Percentiles rank a stretch among this genome's conserved stretches.
These are phyloP conservation scores for Kryptolebias marmoratus DNA, from an alignment of 2,113 vertebrate species.

Conservation along the genomic window DNA sequence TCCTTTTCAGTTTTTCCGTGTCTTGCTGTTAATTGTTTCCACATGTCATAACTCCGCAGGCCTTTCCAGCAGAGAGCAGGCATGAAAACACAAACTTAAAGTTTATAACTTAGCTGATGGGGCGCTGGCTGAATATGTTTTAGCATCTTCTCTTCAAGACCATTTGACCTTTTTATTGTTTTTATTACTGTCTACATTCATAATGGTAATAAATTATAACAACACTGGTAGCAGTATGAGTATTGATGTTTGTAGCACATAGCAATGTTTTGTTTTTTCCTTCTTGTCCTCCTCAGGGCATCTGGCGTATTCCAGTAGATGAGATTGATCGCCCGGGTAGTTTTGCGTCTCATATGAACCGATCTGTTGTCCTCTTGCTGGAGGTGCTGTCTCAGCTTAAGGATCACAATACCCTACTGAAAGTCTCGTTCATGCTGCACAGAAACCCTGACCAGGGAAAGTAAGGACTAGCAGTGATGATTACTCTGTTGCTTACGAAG, in stretches of 20 bases:
- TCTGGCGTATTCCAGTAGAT: constrained; percentile 99
- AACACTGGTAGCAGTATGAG: not conserved
- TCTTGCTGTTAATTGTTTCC: constrained; percentile 56
- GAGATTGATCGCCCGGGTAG: constrained; percentile 98
- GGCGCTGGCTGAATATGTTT: not conserved
- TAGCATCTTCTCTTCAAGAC: not conserved
- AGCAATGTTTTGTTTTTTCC: not conserved
- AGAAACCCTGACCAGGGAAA: constrained; percentile 99
- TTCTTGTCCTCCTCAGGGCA: constrained; percentile 83
- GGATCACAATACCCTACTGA: constrained; percentile 93
- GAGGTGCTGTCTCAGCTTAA: constrained; percentile 92
- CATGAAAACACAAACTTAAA: not conserved
- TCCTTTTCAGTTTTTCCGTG: constrained; percentile 30
- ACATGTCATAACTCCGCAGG: constrained; percentile 20
- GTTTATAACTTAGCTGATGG: not conserved
- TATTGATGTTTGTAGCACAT: not conserved
- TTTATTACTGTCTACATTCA: not conserved
- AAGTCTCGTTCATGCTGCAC: constrained; percentile 97
- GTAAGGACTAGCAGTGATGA: constrained; percentile 77
- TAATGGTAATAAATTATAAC: not conserved
- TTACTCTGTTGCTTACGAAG: constrained; percentile 1
- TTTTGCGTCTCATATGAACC: constrained; percentile 99
- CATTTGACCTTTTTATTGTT: not conserved
- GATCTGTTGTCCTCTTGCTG: constrained; percentile 94
- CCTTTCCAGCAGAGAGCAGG: not conserved